These are phyloP conservation scores for Leucopsar rothschildi DNA, from an alignment of 2,113 vertebrate species.

Conservation along the genomic window DNA sequence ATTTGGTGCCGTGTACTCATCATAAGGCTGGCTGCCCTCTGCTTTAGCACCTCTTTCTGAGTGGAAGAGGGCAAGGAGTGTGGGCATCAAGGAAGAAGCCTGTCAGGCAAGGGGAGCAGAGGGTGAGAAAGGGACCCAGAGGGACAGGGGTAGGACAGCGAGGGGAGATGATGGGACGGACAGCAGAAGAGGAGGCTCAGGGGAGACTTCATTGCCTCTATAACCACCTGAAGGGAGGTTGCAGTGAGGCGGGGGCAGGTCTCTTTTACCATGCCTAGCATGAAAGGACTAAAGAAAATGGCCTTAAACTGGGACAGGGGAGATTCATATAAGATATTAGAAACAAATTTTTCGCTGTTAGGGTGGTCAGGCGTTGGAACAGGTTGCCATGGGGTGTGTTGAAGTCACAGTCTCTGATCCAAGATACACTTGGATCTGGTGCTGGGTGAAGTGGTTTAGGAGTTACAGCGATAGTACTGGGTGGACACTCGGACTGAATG, in stretches of 20 bases:
- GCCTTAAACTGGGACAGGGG: not conserved
- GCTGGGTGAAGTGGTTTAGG: not conserved
- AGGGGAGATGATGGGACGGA: not conserved
- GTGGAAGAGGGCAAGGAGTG: not conserved
- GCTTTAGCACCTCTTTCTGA: accelerated
- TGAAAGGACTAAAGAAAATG: not conserved
- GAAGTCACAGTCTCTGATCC: not conserved
- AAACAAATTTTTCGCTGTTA: not conserved
- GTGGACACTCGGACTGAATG: not conserved
- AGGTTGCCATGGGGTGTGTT: not conserved
- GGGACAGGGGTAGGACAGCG: not conserved
- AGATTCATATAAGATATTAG: not conserved
- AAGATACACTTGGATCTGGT: not conserved
- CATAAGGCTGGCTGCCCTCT: accelerated
- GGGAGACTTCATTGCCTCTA: no score
- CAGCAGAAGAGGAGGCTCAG: not conserved
- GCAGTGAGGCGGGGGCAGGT: not conserved
- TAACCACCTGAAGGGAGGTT: not conserved
- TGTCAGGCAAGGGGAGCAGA: not conserved
- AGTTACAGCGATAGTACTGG: no score
- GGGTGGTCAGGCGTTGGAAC: not conserved
- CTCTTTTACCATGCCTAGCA: not conserved
- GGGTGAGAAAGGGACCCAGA: no score
- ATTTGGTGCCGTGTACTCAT: not conserved
- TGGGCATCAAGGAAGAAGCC: not conserved